Base-by-base conservation (phyloP, 2,113 vertebrate species). In the Eleginops maclovinus region DNA sequence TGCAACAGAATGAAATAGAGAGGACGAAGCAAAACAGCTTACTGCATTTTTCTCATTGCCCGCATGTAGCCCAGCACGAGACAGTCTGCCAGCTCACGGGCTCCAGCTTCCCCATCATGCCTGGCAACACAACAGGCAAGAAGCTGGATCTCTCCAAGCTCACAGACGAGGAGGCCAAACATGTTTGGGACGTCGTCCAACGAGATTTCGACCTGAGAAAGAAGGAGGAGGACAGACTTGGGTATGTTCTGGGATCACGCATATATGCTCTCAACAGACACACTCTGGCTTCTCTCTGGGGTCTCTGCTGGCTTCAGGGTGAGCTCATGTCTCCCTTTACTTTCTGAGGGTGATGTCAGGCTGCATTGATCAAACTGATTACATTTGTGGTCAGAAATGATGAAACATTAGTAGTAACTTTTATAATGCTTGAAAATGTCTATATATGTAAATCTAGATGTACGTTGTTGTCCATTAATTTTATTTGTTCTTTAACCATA, bases 101-200 rank as follows among this genome's bases (percentile, higher is more conserved):
- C 53, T 13, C 36, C 36, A 7, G 0, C 36, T 14, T 77, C 50
- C 61, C 24, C 44, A 84, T 72, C 13, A 85, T 94, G 90, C 78
- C 72, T 22, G 80, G 65, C 22, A 68, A 66, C 15, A 14, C 66
- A 51, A 93, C 95, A 92, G 96, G 92, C 47, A 95, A 89, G 84
- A 98, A 95, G 82, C 92, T 99, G 92, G 97, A 99, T 84, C 95
- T 99, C 15, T 97, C 97, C 89, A 95, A 93, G 82, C 95, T 99
- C n/a, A 97, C 96, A 0, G 97, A 98, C 1, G 97, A 97, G 9
- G 98, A 99, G 84, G 97, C 96, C 75, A 93, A 93, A 72, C 98
- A 99, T 1, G 89, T 99, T 10, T 98, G 96, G 96, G 94, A 96
- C 0, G 98, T 99, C 0, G 91, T 99, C n/a, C 96, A 96, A 46